Evolutionary conservation across 2,888 invertebrate species (phyloP).

Genomic region (Pseudolycoriella hygida): DNA sequence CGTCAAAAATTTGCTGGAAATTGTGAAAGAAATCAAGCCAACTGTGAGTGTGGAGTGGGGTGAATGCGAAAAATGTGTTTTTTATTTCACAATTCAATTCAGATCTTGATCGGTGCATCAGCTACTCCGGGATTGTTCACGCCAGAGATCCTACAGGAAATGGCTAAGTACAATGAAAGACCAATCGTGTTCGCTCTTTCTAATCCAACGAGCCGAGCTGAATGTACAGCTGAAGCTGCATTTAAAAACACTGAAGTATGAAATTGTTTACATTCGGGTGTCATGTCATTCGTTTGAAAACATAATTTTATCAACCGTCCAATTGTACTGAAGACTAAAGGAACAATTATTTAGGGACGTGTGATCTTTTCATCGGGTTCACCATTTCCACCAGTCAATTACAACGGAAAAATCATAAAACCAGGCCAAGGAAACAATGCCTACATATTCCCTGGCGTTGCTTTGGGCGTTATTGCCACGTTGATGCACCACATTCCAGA

Average conservation of each 20-base stretch:
- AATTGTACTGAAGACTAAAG: not conserved
- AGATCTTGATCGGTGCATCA: conserved; percentile 59
- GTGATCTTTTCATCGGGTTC: conserved; percentile 92
- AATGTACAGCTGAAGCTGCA: conserved; percentile 93
- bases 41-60: conserved; percentile 40
- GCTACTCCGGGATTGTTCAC: conserved; percentile 87
- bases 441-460: conserved; percentile 88
- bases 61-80: not conserved
- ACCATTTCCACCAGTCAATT: conserved; percentile 75
- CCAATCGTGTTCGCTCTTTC: conserved; percentile 95
- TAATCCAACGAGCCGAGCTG: conserved; percentile 94
- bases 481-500: conserved; percentile 88
- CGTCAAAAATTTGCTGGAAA: conserved; percentile 57
- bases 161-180: conserved; percentile 71
- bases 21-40: conserved; percentile 73
- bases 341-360: conserved; percentile 48
- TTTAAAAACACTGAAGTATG: conserved; percentile 80
- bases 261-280: conserved; percentile 43
- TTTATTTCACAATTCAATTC: conserved; percentile 2
- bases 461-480: conserved; percentile 82
- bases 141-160: conserved; percentile 61
- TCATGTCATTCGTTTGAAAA: too few relatives aligned
- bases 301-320: too few relatives aligned
- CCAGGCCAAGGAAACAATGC: conserved; percentile 98
- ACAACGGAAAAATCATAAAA: conserved; percentile 59